Percentiles rank a stretch among this genome's conserved stretches.
Conservation (phyloP, 92 coral and sea anemone species). For the Porites evermanni region DNA sequence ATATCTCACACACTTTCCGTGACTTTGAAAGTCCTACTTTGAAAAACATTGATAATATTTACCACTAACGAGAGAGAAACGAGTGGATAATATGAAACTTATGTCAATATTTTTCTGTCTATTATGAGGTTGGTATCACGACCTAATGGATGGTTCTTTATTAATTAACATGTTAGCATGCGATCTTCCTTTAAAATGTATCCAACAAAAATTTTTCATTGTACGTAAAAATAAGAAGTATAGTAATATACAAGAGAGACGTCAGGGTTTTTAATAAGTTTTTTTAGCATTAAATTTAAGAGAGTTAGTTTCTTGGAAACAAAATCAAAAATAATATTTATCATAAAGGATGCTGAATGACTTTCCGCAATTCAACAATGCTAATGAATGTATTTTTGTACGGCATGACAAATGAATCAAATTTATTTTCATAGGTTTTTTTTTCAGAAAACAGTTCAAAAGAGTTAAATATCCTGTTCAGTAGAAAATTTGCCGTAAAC, state of each 20-base stretch:
- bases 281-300: background rate
- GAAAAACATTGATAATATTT: background rate
- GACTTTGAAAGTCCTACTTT: slow-evolving; percentile 25
- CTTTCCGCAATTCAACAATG: background rate
- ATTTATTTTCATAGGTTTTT: background rate
- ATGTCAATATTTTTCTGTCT: slow-evolving; percentile 47
- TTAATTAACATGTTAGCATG: slow-evolving; percentile 23
- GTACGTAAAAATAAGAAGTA: background rate
- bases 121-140: slow-evolving; percentile 18
- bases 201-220: no score
- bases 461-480: background rate
- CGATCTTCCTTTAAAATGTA: background rate
- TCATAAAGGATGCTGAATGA: background rate
- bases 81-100: slow-evolving; percentile 6
- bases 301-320: background rate
- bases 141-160: slow-evolving; percentile 32
- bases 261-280: background rate
- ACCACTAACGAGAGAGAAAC: slow-evolving; percentile 18
- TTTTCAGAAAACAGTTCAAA: background rate
- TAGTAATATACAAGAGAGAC: background rate
- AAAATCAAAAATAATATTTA: slow-evolving; percentile 5
- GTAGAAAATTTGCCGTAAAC: background rate
- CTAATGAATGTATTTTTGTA: background rate
- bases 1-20: background rate
- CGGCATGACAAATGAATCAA: background rate